Percentiles rank a stretch among this genome's conserved stretches.
Conservation (phyloP, 2,113 vertebrate genomes). For the Chloroceryle aenea region DNA sequence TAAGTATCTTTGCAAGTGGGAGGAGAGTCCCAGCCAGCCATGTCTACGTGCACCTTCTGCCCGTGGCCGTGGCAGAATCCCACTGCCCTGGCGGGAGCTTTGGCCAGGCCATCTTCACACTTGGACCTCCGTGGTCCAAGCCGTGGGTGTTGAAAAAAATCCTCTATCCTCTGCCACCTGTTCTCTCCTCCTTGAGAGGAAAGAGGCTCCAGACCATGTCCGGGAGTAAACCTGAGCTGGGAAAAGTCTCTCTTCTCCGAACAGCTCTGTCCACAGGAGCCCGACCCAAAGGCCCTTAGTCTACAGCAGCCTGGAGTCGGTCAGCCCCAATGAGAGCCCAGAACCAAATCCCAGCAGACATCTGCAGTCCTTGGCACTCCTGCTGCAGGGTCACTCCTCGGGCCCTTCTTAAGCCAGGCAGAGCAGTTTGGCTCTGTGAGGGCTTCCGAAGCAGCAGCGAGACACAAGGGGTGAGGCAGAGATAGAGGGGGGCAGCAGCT, state of each 20-base stretch:
- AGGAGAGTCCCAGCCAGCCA: background rate
- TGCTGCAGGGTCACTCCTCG: too few relatives aligned
- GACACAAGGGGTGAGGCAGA: background rate
- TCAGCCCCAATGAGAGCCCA: background rate
- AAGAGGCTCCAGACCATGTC: background rate
- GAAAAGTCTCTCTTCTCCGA: background rate
- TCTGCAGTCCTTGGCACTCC: background rate
- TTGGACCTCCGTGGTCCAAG: background rate
- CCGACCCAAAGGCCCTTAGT: background rate
- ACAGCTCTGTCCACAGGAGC: background rate
- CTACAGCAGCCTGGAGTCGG: background rate
- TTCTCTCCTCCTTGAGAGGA: background rate
- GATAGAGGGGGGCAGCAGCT: slow-evolving; percentile 48
- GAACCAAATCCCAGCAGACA: background rate
- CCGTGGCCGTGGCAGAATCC: background rate
- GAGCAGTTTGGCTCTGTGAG: background rate
- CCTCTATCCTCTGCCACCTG: background rate
- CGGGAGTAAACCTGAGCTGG: background rate
- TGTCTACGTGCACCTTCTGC: background rate
- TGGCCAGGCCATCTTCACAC: background rate
- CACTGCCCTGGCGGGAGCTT: background rate
- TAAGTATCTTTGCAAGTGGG: background rate
- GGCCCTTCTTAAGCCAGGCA: background rate
- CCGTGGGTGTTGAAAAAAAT: background rate
- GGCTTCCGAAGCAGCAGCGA: background rate